These are phyloP conservation scores for Anguilla megastoma DNA, from an alignment of 2,797 vertebrate species.

Conservation along the genomic window DNA sequence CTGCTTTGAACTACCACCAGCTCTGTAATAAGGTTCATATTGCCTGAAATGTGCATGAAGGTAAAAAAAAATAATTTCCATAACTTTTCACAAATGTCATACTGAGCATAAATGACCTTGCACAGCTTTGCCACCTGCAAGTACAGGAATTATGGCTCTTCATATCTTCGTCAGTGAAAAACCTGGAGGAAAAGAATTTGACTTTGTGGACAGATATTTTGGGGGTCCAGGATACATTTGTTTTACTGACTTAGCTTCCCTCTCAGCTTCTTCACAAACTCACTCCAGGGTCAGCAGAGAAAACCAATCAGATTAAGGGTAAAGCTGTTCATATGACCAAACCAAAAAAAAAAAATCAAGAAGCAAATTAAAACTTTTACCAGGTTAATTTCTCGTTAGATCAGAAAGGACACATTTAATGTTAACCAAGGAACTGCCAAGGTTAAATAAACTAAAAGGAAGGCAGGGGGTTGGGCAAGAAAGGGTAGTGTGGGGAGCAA, in stretches of 20 bases:
- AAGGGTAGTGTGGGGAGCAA: constrained; percentile 12
- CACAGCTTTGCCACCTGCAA: neutral
- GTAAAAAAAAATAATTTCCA: neutral
- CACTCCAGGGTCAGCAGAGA: neutral
- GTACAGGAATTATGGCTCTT: neutral
- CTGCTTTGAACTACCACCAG: neutral
- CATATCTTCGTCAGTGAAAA: neutral
- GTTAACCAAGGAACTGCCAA: constrained; percentile 48
- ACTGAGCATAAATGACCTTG: neutral
- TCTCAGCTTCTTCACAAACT: constrained; percentile 4
- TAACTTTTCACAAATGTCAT: neutral
- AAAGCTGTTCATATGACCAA: neutral
- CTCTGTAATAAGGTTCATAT: neutral
- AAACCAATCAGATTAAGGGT: neutral
- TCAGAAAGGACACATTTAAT: constrained; percentile 65
- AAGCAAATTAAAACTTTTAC: constrained; percentile 33
- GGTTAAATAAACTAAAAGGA: constrained; percentile 43
- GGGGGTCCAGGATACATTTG: constrained; percentile 24
- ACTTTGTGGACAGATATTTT: constrained; percentile 29
- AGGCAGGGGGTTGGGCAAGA: constrained; percentile 38
- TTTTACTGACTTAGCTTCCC: neutral
- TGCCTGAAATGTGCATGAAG: neutral
- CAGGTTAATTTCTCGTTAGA: constrained; percentile 46
- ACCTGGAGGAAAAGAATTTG: neutral
- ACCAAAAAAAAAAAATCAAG: neutral